These are phyloP conservation scores for Lordiphosa fenestrarum DNA, from an alignment of 2,888 invertebrate genomes.

Conservation along the genomic window DNA sequence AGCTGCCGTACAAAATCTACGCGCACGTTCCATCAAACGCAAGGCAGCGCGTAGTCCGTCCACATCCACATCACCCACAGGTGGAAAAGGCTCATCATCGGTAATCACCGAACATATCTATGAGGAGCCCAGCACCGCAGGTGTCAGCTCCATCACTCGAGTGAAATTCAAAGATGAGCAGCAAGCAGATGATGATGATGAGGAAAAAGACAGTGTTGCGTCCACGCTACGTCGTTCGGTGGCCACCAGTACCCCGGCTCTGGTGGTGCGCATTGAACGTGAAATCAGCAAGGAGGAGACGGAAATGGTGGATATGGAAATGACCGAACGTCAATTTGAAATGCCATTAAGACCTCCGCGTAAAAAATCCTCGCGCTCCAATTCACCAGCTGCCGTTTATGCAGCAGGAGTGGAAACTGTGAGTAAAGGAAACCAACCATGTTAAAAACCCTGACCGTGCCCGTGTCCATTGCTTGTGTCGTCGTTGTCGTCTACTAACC, in stretches of 20 bases:
- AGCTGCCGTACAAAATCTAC: conserved; percentile 71
- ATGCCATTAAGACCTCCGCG: conserved; percentile 78
- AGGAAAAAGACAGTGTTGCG: conserved; percentile 1
- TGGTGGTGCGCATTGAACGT: conserved; percentile 63
- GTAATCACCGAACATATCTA: conserved; percentile 64
- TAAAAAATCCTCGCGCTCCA: conserved; percentile 77
- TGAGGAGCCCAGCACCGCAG: conserved; percentile 57
- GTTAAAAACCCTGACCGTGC: conserved; percentile 12
- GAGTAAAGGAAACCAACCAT: conserved; percentile 43
- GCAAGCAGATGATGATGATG: conserved; percentile 5
- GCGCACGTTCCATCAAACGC: conserved; percentile 74
- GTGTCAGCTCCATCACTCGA: conserved; percentile 19
- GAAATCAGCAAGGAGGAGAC: conserved; percentile 17
- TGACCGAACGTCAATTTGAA: conserved; percentile 50
- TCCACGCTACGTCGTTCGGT: conserved; percentile 62
- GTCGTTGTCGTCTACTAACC: conserved; percentile 24
- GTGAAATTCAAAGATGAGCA: conserved; percentile 52
- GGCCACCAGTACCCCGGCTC: conserved; percentile 77
- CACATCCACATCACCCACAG: conserved; percentile 33
- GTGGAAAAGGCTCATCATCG: conserved; percentile 11
- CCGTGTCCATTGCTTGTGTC: conserved; percentile 9
- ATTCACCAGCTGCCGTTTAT: conserved; percentile 65
- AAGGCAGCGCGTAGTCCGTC: conserved; percentile 38
- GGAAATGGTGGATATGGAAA: conserved; percentile 43
- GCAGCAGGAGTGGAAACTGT: conserved; percentile 45